Conservation (phyloP, 1,140 invertebrate genomes). For the Trachymyrmex cornetzi region DNA sequence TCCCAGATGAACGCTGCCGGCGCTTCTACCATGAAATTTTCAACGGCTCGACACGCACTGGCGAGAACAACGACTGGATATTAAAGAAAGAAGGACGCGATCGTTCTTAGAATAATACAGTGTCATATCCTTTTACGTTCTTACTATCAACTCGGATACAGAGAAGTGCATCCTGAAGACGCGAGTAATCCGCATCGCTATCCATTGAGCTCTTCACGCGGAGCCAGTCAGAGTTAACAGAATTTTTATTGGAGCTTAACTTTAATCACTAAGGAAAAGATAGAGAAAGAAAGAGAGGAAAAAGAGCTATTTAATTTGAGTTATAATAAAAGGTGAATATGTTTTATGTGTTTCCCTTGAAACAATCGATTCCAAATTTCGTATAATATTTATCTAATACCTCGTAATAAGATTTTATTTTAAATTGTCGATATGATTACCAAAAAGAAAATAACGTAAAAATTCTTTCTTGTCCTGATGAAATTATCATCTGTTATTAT, state of each 20-base stretch:
- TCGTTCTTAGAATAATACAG: slow-evolving; percentile 35
- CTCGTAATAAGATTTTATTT: neutral
- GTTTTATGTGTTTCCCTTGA: neutral
- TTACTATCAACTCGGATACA: neutral
- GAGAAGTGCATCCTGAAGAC: neutral
- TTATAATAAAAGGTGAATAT: neutral
- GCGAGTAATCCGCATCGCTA: slow-evolving; percentile 20
- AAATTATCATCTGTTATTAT: neutral
- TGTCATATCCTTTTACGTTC: slow-evolving; percentile 27
- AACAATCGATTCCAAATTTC: neutral
- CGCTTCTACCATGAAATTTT: slow-evolving; percentile 48
- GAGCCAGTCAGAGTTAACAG: neutral
- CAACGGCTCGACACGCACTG: slow-evolving; percentile 35
- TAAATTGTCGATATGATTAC: neutral
- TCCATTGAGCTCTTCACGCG: neutral
- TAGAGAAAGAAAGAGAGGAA: neutral
- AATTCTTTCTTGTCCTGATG: neutral
- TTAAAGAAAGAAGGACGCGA: slow-evolving; percentile 21
- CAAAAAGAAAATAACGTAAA: neutral
- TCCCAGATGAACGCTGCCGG: slow-evolving; percentile 39
- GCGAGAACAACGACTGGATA: slow-evolving; percentile 45
- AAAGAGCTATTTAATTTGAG: neutral
- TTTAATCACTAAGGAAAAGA: slow-evolving; percentile 6
- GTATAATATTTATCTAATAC: too few species aligned
- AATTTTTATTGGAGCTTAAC: slow-evolving; percentile 8